Evolutionary conservation across 1,140 invertebrate species (phyloP).

Genomic region (Bombus waltoni): DNA sequence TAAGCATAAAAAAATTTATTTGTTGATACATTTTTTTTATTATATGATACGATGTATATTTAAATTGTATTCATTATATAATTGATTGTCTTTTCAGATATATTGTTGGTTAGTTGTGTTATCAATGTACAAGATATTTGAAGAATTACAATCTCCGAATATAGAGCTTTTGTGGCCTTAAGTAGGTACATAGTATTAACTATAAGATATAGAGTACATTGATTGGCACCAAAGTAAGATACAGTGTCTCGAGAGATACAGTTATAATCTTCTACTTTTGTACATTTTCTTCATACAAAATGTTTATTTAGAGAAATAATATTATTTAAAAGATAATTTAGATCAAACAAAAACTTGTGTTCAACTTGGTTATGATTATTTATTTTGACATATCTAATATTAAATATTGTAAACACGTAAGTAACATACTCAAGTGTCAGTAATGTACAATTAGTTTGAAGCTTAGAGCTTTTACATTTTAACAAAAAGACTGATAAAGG

Average conservation of each 20-base stretch:
- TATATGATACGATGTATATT: background rate
- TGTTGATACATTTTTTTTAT: background rate
- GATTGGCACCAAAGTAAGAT: conserved; percentile 66
- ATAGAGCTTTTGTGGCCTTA: conserved; percentile 90
- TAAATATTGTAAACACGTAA: background rate
- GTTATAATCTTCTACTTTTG: background rate
- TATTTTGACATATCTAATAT: conserved; percentile 8
- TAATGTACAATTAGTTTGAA: conserved; percentile 39
- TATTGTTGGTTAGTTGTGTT: conserved; percentile 94
- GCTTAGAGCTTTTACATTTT: conserved; percentile 39
- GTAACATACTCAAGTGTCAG: conserved; percentile 46
- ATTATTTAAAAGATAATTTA: conserved; percentile 21
- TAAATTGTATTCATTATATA: background rate
- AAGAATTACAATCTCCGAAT: conserved; percentile 92
- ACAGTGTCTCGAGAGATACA: conserved; percentile 40
- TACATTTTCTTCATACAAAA: background rate
- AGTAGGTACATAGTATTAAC: conserved; percentile 16
- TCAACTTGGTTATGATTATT: conserved; percentile 13
- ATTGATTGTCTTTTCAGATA: conserved; percentile 84
- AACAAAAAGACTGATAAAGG: conserved; percentile 75
- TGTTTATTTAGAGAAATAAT: background rate
- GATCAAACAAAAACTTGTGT: background rate
- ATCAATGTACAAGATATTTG: conserved; percentile 91
- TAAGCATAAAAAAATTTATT: conserved; percentile 82
- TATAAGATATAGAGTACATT: conserved; percentile 46